Evolutionary conservation across 1,140 invertebrate genomes (phyloP), one percentile per base, ranked within the genome.

Genomic region (Aleiodes sp.): DNA sequence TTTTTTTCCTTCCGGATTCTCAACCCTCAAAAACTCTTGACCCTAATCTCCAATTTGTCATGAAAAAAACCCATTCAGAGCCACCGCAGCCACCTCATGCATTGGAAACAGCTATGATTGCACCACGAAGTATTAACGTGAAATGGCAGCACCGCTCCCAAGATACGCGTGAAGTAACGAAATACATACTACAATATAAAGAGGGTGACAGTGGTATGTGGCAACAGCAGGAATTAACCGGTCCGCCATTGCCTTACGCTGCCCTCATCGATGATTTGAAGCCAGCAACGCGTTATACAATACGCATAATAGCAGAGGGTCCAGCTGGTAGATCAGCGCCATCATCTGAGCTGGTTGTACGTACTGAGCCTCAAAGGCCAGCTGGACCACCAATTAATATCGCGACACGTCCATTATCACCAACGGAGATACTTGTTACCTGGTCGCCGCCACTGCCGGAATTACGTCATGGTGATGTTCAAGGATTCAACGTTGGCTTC

Each of bases 321-420:
- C 89, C 91, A 2, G 91, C 93, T 0, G 93, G 93, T 1, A 87
- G 89, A 71, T 93, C 94, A 74, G 82, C 87, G 2, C 91, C 93
- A 0, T 94, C 93, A 62, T 83, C 88, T n/a, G 90, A 91, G 65
- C 78, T 95, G 3, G 75, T 87, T 0, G 88, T 94, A 0, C 88
- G 86, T 72, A 95, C 94, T 0, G 90, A 93, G 68, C 93, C 94
- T 24, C 92, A 94, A 84, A 88, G 92, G 57, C 93, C 93, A 0
- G 91, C 91, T 4, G 92, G 92, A 9, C 89, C 93, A 0, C 94
- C 94, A 0, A 81, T 90, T 1, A 91, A 91, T 79, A 86, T 96
- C 4, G 87, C 88, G 8, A 92, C 90, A 0, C 86, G 92, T 68
- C 88, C 94, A 1, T 81, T 94, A 1, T 92, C 92, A 1, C 94